Percentiles rank a stretch among this genome's conserved stretches.
Evolutionary conservation across 2,888 invertebrate species (phyloP).

Genomic region (Dolomedes plantarius): DNA sequence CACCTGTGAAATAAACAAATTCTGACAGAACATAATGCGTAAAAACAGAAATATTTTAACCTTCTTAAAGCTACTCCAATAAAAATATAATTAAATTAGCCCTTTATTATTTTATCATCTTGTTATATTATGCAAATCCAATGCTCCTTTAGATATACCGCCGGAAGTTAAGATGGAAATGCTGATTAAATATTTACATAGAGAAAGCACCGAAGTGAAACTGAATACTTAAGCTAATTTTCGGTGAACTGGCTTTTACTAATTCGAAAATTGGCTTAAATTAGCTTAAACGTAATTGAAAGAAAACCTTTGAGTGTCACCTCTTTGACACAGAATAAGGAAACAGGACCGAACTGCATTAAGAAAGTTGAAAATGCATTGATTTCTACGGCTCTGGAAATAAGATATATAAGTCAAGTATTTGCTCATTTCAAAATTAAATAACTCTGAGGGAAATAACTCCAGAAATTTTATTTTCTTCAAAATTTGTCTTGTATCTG

Average conservation of each 20-base stretch:
- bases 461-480: no score
- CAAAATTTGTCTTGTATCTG: no score
- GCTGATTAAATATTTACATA: constrained; percentile 9
- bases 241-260: constrained; percentile 6
- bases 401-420: no score
- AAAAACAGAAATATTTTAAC: no score
- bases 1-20: no score
- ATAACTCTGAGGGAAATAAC: no score
- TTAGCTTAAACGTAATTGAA: background rate
- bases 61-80: no score
- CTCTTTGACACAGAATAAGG: background rate
- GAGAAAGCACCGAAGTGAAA: constrained; percentile 1
- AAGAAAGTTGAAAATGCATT: no score
- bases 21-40: no score
- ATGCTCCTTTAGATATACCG: background rate
- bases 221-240: constrained; percentile 6
- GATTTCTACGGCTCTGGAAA: no score
- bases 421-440: no score
- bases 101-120: background rate
- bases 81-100: background rate
- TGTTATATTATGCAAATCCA: constrained; percentile 6
- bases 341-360: background rate
- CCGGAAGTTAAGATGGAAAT: background rate
- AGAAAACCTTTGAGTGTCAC: background rate
- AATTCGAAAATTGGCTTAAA: constrained; percentile 8